Evolutionary conservation across 2,113 vertebrate genomes (phyloP).

Genomic region (Pelodiscus sinensis): DNA sequence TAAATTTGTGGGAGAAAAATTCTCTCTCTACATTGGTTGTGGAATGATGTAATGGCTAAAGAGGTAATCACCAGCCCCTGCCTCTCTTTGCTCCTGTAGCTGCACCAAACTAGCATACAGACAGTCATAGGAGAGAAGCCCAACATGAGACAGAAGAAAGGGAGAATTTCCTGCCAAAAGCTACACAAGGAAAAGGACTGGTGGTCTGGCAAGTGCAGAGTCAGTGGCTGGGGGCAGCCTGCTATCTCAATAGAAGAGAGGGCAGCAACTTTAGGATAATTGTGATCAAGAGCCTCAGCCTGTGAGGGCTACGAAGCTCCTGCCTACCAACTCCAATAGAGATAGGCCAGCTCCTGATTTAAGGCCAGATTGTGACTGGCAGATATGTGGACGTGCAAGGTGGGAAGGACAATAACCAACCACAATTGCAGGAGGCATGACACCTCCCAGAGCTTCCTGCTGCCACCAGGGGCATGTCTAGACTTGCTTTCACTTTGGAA

Average conservation of each 20-base stretch:
- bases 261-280: not conserved
- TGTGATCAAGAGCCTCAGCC: not conserved
- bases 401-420: not conserved
- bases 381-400: not conserved
- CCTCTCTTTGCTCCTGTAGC: not conserved
- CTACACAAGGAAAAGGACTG: not conserved
- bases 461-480: not conserved
- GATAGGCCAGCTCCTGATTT: not conserved
- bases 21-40: not conserved
- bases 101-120: not conserved
- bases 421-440: accelerated
- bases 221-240: not conserved
- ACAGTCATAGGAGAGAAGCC: not conserved
- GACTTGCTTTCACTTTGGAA: no score
- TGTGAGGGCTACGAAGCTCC: not conserved
- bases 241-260: accelerated
- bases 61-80: not conserved
- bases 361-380: not conserved
- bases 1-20: not conserved
- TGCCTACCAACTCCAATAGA: not conserved
- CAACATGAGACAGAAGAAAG: not conserved
- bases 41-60: not conserved
- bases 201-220: not conserved
- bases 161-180: not conserved
- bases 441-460: not conserved